Base-by-base conservation (phyloP, 2,113 vertebrate genomes). In the Eublepharis macularius region DNA sequence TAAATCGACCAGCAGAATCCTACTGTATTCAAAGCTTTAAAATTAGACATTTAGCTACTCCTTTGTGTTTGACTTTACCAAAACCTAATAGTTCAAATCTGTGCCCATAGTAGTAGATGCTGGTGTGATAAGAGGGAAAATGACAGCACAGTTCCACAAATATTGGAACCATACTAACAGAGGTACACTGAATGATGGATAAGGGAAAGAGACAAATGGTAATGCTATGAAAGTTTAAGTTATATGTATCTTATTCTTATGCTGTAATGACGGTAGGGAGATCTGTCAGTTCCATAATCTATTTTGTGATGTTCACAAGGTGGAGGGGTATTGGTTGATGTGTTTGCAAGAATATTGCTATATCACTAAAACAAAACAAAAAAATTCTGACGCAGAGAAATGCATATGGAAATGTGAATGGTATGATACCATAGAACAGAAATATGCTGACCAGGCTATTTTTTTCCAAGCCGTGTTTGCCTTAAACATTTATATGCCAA, bases 161-260 rank as follows among this genome's bases (percentile, higher is more conserved):
- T 26, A 73, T 32, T 26, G 45, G 4, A 39, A 34, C 73, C 75
- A 60, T 41, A 75, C 83, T 79, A 63, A 73, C 21, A 45, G 57
- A 66, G 88, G 76, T 45, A 91, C 12, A 12, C 87, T 83, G 29
- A 75, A 19, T 19, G 75, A 54, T 47, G 2, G 32, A 34, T 73
- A 54, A 69, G 29, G 88, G 83, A 76, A 87, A 65, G 84, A 88
- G 6, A n/a, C 32, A 90, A 77, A 21, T 80, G 83, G 41, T 81
- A 78, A 32, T 85, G 57, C 91, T 94, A 85, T 85, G 70, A 75
- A 47, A 8, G n/a, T 19, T 51, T 34, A 76, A 49, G 74, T 49
- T 75, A 7, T 68, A 76, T 63, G 32, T 66, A 78, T 91, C 68
- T 2, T 81, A 24, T 4, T 68, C 88, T 47, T 24, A 75, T 36